Percentiles rank a stretch among this genome's conserved stretches.
phyloP scores from a whole-genome alignment of 2,113 vertebrate species.

The Mungos mungo region DNA sequence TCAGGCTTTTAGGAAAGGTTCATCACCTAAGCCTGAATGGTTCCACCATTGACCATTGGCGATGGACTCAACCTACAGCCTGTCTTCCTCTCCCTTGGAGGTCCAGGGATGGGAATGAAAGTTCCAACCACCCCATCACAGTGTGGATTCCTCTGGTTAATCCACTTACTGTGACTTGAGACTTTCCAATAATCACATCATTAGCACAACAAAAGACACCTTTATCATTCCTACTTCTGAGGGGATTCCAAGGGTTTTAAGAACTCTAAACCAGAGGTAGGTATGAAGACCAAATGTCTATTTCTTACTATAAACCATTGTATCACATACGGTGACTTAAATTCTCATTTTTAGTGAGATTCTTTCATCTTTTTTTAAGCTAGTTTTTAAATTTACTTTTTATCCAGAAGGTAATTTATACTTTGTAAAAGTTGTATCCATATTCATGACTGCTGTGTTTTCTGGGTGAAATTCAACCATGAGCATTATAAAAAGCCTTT shows the following conservation, averaged over 20 bases:
- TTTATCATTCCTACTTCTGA: neutral
- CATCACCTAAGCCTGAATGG: neutral
- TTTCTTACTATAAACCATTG: neutral
- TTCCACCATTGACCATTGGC: neutral
- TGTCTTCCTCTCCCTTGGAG: neutral
- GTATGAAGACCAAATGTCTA: neutral
- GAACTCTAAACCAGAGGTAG: neutral
- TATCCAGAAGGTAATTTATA: neutral
- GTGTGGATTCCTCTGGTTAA: neutral
- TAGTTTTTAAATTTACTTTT: neutral
- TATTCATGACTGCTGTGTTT: neutral
- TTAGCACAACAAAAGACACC: neutral
- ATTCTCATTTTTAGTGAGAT: neutral
- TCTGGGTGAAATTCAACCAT: neutral
- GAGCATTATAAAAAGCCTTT: neutral
- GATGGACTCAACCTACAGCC: neutral
- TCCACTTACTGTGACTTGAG: neutral
- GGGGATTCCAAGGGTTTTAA: neutral
- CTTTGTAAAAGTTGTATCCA: neutral
- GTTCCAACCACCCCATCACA: neutral
- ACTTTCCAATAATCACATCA: neutral
- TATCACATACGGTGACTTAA: neutral
- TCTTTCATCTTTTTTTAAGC: neutral
- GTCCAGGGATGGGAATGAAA: neutral
- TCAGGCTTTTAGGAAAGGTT: neutral